These are phyloP conservation scores for Neotragus moschatus DNA, from an alignment of 2,113 vertebrate species.

Conservation along the genomic window DNA sequence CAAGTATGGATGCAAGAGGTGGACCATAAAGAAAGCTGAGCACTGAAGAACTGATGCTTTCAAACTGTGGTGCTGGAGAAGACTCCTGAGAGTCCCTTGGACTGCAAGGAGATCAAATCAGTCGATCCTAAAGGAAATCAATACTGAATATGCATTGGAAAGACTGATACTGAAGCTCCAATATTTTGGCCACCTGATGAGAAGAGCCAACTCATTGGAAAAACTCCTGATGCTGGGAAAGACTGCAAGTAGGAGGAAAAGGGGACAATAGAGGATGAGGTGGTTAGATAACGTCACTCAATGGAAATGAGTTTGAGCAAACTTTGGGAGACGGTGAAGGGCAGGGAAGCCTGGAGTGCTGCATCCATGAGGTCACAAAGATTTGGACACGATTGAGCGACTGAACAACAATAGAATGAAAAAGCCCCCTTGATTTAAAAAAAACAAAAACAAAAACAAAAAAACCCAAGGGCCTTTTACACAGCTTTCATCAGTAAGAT, in stretches of 20 bases:
- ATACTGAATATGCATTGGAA: background rate
- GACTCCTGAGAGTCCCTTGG: background rate
- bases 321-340: background rate
- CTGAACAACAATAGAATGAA: background rate
- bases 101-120: background rate
- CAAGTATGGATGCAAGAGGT: background rate
- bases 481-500: background rate
- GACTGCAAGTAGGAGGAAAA: background rate
- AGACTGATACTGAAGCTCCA: background rate
- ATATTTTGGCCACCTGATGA: background rate
- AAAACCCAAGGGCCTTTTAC: background rate
- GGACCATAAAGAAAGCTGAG: background rate
- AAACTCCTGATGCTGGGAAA: background rate
- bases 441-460: background rate
- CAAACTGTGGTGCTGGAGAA: background rate
- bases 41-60: background rate
- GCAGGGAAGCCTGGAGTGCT: background rate
- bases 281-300: background rate
- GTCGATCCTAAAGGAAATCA: background rate
- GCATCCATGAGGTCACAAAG: background rate
- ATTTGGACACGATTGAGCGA: accelerated
- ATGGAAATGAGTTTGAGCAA: background rate
- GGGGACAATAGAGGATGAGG: background rate
- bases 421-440: background rate
- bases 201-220: background rate